Evolutionary conservation across 2,888 invertebrate genomes (phyloP).

Genomic region (Protonemura montana): DNA sequence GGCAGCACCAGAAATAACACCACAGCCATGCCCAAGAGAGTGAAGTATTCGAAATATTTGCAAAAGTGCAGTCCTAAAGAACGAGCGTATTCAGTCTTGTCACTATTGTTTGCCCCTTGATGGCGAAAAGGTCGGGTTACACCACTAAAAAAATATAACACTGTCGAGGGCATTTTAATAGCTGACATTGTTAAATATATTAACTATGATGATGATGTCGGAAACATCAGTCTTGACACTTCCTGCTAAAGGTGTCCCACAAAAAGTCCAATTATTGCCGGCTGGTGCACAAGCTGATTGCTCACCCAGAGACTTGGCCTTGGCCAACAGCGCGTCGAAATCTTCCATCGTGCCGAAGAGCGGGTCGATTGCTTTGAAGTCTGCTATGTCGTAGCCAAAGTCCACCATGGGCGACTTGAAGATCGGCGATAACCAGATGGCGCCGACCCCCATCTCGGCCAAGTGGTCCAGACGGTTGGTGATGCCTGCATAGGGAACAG

Average conservation of each 20-base stretch:
- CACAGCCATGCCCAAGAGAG: too few relatives aligned
- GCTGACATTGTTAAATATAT: too few relatives aligned
- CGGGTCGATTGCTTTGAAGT: constrained; percentile 65
- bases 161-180: too few relatives aligned
- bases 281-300: constrained; percentile 1
- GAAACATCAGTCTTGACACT: neutral
- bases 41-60: too few relatives aligned
- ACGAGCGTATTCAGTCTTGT: too few relatives aligned
- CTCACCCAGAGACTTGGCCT: constrained; percentile 57
- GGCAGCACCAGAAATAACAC: too few relatives aligned
- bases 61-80: too few relatives aligned
- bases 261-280: neutral
- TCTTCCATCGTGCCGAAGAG: constrained; percentile 67
- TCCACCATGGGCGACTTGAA: constrained; percentile 70
- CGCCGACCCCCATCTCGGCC: constrained; percentile 66
- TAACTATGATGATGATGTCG: too few relatives aligned
- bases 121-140: too few relatives aligned
- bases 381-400: constrained; percentile 71
- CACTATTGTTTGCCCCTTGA: too few relatives aligned
- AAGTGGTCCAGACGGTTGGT: constrained; percentile 63
- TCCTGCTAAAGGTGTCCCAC: neutral
- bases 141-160: too few relatives aligned
- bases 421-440: constrained; percentile 76
- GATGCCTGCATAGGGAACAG: constrained; percentile 55
- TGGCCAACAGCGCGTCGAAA: constrained; percentile 60